These are phyloP conservation scores for Macroramphosus scolopax DNA, from an alignment of 2,797 vertebrate genomes.

Conservation along the genomic window DNA sequence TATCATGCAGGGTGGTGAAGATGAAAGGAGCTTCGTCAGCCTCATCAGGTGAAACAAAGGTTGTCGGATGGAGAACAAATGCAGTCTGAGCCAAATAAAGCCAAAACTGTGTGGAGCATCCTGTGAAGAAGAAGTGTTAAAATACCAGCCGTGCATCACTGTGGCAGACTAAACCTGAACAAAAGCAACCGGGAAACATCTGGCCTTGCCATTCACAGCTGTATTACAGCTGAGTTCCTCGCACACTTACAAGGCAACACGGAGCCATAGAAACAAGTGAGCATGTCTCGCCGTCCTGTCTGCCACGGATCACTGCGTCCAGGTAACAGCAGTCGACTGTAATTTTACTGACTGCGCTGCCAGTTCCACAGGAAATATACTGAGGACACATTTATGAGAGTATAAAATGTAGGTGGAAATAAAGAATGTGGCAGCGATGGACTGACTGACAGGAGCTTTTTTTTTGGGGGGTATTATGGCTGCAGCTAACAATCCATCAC, in stretches of 20 bases:
- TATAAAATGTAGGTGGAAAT: slow-evolving; percentile 2
- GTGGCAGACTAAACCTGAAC: not conserved
- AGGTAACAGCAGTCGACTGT: slow-evolving; percentile 1
- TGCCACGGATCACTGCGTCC: slow-evolving; percentile 30
- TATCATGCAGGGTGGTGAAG: too few relatives aligned
- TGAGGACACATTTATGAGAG: slow-evolving; percentile 2
- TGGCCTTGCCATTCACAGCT: slow-evolving; percentile 47
- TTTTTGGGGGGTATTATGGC: not conserved
- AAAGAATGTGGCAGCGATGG: slow-evolving; percentile 6
- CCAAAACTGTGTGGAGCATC: too few relatives aligned
- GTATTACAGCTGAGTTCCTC: slow-evolving; percentile 11
- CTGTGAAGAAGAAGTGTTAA: not conserved
- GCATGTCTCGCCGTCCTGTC: slow-evolving; percentile 26
- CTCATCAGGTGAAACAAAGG: too few relatives aligned
- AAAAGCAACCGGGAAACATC: slow-evolving; percentile 18
- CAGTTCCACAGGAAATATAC: slow-evolving; percentile 17
- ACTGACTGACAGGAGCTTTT: not conserved
- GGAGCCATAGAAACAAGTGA: slow-evolving; percentile 37
- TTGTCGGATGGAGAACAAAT: too few relatives aligned
- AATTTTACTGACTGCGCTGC: slow-evolving; percentile 1
- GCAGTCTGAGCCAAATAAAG: too few relatives aligned
- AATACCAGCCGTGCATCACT: slow-evolving; percentile 6
- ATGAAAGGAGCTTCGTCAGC: too few relatives aligned
- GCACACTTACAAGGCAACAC: slow-evolving; percentile 13
- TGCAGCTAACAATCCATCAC: not conserved